These are phyloP conservation scores for Suncus etruscus DNA, from an alignment of 2,113 vertebrate species.

Conservation along the genomic window DNA sequence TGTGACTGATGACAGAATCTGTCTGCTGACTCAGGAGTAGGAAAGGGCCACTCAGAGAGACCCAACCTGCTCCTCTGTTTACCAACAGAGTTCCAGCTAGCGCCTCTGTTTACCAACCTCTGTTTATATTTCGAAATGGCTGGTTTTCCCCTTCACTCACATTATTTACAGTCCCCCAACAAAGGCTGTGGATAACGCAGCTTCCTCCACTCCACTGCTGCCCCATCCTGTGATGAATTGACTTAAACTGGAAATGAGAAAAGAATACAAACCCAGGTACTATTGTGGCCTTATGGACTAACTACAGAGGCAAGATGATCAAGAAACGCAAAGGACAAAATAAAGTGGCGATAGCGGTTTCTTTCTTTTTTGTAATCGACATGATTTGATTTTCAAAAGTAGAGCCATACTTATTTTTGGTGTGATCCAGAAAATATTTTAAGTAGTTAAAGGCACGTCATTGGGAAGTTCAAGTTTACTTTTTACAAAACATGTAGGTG, in stretches of 20 bases:
- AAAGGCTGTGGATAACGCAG: not conserved
- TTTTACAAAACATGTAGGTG: not conserved
- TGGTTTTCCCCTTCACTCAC: conserved; percentile 8
- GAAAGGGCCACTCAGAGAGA: not conserved
- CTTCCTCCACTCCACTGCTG: not conserved
- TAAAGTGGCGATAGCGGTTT: not conserved
- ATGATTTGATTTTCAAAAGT: not conserved
- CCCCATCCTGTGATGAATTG: conserved; percentile 29
- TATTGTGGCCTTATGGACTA: not conserved
- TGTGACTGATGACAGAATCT: conserved; percentile 47
- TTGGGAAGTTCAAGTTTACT: conserved; percentile 14
- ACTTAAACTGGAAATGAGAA: conserved; percentile 37
- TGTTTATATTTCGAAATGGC: no score
- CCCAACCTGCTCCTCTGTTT: conserved; percentile 61
- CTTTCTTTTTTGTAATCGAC: not conserved
- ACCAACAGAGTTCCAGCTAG: conserved; percentile 41
- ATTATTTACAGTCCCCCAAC: not conserved
- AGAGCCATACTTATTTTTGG: not conserved
- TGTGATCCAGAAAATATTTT: conserved; percentile 58
- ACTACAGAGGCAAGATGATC: not conserved
- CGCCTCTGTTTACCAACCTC: no score
- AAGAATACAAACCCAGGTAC: not conserved
- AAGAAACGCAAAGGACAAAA: not conserved
- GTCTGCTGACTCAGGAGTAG: conserved; percentile 62
- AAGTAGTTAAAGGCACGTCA: conserved; percentile 24